phyloP scores from a whole-genome alignment of 2,797 vertebrate genomes.

The Craterocephalus amniculus region DNA sequence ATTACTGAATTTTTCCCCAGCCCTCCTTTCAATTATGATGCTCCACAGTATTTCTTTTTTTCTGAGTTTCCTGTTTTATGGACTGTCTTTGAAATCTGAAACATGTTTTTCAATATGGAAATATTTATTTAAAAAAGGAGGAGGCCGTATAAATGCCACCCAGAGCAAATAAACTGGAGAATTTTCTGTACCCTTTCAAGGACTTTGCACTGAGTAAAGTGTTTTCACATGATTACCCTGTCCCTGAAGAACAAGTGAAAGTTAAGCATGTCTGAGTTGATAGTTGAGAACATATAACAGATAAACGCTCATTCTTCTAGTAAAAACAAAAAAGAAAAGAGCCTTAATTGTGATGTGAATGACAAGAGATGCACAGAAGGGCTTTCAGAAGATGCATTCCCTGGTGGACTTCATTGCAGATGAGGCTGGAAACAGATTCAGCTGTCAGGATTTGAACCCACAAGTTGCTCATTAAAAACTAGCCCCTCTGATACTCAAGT shows the following conservation, averaged over 20 bases:
- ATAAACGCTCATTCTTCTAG: not conserved
- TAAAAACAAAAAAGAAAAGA: not conserved
- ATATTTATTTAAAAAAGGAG: conserved; percentile 30
- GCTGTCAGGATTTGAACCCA: conserved; percentile 47
- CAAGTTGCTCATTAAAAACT: conserved; percentile 60
- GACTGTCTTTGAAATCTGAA: conserved; percentile 8
- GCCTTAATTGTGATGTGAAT: conserved; percentile 10
- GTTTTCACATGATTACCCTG: conserved; percentile 19
- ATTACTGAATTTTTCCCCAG: conserved; percentile 4
- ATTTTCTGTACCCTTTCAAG: conserved; percentile 14
- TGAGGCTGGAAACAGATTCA: conserved; percentile 36
- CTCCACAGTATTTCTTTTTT: conserved; percentile 15
- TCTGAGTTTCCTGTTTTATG: conserved; percentile 16
- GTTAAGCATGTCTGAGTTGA: conserved; percentile 5
- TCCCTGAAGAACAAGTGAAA: conserved; percentile 4
- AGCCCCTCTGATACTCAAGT: conserved; percentile 39
- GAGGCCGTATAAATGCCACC: conserved; percentile 9
- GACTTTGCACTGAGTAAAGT: conserved; percentile 19
- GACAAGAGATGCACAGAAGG: not conserved
- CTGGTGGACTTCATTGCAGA: conserved; percentile 10
- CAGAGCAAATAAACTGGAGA: conserved; percentile 10
- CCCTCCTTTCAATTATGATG: conserved; percentile 3
- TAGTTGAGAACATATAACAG: conserved; percentile 5
- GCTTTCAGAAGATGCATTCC: conserved; percentile 10
- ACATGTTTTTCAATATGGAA: conserved; percentile 17